Base-by-base conservation (phyloP, 2,888 invertebrate genomes). In the Apamea monoglypha region DNA sequence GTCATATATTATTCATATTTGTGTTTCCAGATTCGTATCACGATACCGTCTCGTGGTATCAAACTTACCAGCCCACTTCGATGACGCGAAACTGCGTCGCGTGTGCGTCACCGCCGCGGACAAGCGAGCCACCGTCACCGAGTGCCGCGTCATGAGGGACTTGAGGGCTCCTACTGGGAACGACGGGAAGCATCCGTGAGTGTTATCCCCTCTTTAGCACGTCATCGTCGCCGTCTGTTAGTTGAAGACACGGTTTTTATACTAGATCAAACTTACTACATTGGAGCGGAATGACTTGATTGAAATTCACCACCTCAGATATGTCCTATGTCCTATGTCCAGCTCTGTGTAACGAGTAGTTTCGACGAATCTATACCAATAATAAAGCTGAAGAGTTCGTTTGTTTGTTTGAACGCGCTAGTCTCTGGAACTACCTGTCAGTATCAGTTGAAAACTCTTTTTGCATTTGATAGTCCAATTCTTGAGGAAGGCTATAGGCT, bases 141-240 rank as follows among this genome's bases (percentile, higher is more conserved):
- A 99, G 97, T 98, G 98, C 72, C 97, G 98, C 80, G 97, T 99
- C 53, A 99, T 99, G 99, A 97, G 98, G 74, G 98, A 99, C 93
- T 94, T 97, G 71, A 93, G 97, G 25, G 95, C 97, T 0, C 97
- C 98, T 87, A 96, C 97, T 63, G 97, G 97, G 53, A 91, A 97
- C 0, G 98, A 98, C 89, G 97, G 97, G 5, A 97, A 98, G 83
- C 95, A 96, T 68, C 95, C 96, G 97, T 97, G 80, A 95, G 96
- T 95, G 76, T 59, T 12, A 12, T 59, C n/a, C 5, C n/a, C 56
- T n/a, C n/a, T 59, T 12, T 59, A 59, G 14, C n/a, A 59, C 12
- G n/a, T 59, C 56, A n/a, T n/a, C 14, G n/a, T n/a, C 56, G 1
- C 1, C 56, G 5, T 59, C 56, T 0, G 56, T 12, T 59, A 59